Evolutionary conservation across 1,140 invertebrate genomes (phyloP), one percentile per base, ranked within the genome.

Genomic region (Plodia interpunctella): DNA sequence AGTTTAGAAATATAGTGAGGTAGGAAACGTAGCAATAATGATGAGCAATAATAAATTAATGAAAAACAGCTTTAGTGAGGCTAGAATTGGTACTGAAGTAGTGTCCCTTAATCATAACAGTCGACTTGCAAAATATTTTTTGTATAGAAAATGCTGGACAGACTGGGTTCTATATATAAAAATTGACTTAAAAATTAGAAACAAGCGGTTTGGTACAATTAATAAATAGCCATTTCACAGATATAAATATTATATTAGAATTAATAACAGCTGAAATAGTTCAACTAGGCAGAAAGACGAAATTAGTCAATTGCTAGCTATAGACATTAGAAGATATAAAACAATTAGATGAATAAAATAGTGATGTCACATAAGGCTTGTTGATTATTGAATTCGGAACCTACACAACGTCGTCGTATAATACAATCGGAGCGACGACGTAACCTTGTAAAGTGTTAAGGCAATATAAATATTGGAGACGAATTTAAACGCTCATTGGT

Each of bases 281-380:
- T 77, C 68, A 76, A 78, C 69, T 83, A 84, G 83, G 75, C 78
- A 77, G 70, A 78, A 65, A 70, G 67, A 74, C 78, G 76, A 63
- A 72, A 78, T 83, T 87, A 88, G 86, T 88, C 86, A 88, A 88
- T 88, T 88, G 86, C 83, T 88, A 88, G 86, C 83, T 80, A 81
- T 88, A 88, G 78, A 78, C 70, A 74, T 77, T 82, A 83, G 78
- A 83, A 57, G 70, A 76, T 79, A 72, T 76, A 76, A 72, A 71
- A 74, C 76, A 79, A 64, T 79, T 75, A 78, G 74, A 70, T 67
- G 50, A 64, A 74, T 38, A 56, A 74, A 74, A 77, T 74, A 85
- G 74, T 74, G 54, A 77, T 63, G 78, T 83, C 82, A 82, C 69
- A 66, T 76, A 80, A 77, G 80, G 82, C 82, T 85, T 81, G 68